Base-by-base conservation (phyloP, 2,888 invertebrate genomes). In the Tryphoninae sp. region DNA sequence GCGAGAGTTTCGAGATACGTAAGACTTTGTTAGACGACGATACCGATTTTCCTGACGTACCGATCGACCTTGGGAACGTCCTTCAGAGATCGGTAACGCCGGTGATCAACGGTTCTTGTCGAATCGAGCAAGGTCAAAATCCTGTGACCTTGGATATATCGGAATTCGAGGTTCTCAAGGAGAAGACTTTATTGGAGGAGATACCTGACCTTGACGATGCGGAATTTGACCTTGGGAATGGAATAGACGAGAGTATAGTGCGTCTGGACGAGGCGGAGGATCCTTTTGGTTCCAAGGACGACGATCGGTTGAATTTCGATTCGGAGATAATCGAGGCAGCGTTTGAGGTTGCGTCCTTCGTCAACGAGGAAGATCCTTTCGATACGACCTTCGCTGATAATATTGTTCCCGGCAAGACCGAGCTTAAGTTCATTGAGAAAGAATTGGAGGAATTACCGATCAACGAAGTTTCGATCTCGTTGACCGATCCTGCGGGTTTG, bases 301-400 rank as follows among this genome's bases (percentile, higher is more conserved):
- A 92, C 0, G 90, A 90, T 23, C 86, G 84, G 1, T 86, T 87
- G 1, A 88, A 91, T 62, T 90, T 89, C 51, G 86, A 89, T 19
- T 75, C 87, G 4, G 91, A 90, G 87, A 93, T 84, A 89, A 92
- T 84, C 76, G 91, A 89, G 75, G 89, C 87, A 13, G 89, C 88
- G 84, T 90, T 90, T 79, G 91, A 88, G 81, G 90, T 87, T 2
- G 91, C 91, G 3, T 91, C 89, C 7, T 91, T 89, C 84, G 94
- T 94, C 83, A 94, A 94, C 87, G 95, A 94, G 87, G 93, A 92
- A 69, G 97, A 97, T 94, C 97, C 97, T 0, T 97, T 97, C 88
- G 97, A 97, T 88, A 97, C 97, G 23, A 95, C 96, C 68, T 96
- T 96, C 91, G 97, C 96, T 0, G 96, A 96, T 76, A 95, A 95